Evolutionary conservation across 2,113 vertebrate species (phyloP).

Genomic region (Tyto alba): DNA sequence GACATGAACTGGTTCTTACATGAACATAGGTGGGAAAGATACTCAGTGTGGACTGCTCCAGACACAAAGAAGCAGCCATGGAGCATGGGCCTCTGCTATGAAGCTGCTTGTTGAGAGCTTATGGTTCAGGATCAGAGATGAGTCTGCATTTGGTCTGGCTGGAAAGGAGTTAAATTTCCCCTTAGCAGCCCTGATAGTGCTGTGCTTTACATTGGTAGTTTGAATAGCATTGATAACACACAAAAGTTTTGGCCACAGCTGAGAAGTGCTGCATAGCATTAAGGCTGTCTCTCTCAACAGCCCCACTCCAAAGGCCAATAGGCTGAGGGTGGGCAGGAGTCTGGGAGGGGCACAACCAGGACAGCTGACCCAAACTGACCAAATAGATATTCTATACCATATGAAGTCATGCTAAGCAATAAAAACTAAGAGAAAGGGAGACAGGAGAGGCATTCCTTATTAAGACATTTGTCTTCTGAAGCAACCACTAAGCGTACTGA

Average conservation of each 20-base stretch:
- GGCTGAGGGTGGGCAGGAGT: too few relatives aligned
- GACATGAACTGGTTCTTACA: background rate
- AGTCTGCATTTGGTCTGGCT: background rate
- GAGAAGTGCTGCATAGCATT: background rate
- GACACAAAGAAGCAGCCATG: background rate
- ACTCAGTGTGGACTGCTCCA: background rate
- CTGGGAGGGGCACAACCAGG: background rate
- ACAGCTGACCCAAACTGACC: background rate
- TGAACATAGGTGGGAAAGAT: background rate
- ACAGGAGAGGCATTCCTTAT: background rate
- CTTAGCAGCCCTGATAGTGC: background rate
- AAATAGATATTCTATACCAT: background rate
- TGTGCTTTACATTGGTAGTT: background rate
- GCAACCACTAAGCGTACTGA: background rate
- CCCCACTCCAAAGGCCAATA: background rate
- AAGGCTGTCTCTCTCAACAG: background rate
- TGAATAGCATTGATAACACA: background rate
- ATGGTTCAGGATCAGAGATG: background rate
- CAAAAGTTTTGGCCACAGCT: background rate
- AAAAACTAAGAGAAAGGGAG: background rate
- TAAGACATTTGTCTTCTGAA: background rate
- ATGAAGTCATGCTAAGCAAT: background rate
- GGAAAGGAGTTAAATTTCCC: background rate
- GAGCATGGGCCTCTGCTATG: background rate
- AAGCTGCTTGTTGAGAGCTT: background rate